Evolutionary conservation across 2,113 vertebrate genomes (phyloP).

Genomic region (Tachuris rubrigastra): DNA sequence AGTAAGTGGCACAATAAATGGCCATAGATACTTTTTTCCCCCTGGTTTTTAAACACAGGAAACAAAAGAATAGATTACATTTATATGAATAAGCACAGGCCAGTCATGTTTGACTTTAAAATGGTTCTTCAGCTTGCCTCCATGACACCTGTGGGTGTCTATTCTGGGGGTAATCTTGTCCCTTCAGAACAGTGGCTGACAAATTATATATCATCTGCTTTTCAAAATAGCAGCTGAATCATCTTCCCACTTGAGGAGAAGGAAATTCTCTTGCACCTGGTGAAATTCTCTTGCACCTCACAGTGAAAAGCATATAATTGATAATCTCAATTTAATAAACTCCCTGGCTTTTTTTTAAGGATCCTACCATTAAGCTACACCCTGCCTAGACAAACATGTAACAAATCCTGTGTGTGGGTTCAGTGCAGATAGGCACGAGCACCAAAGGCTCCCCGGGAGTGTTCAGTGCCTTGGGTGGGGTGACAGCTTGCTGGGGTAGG

Average conservation of each 20-base stretch:
- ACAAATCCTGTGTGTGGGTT: background rate
- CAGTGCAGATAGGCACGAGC: background rate
- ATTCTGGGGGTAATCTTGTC: background rate
- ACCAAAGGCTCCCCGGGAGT: background rate
- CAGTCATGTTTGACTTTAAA: background rate
- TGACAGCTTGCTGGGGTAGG: background rate
- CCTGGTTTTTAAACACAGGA: background rate
- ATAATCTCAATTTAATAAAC: background rate
- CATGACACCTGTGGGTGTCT: background rate
- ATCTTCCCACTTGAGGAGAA: background rate
- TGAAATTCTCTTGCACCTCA: background rate
- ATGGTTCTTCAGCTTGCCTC: background rate
- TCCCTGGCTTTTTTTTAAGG: background rate
- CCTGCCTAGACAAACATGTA: background rate
- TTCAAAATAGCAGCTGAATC: background rate
- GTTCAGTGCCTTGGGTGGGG: background rate
- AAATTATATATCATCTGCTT: background rate
- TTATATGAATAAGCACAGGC: background rate
- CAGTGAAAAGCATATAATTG: background rate
- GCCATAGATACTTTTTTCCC: background rate
- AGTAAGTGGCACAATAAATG: background rate
- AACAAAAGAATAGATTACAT: background rate
- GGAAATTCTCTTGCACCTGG: background rate
- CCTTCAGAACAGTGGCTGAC: background rate
- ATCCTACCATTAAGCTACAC: fast-evolving